phyloP scores from a whole-genome alignment of 2,888 invertebrate genomes.

The Hydriomena furcata region DNA sequence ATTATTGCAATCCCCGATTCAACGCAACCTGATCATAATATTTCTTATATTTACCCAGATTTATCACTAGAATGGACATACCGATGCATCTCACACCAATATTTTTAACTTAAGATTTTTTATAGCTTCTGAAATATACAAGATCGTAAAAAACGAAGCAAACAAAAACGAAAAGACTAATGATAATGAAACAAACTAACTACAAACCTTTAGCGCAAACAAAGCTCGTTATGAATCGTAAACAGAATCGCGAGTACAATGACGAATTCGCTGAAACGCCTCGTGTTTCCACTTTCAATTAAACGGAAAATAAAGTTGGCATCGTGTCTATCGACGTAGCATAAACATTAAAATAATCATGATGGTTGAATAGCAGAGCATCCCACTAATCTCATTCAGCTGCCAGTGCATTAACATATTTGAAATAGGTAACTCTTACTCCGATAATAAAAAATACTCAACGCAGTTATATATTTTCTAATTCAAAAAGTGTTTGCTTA shows the following conservation, averaged over 20 bases:
- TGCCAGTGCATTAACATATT: constrained; percentile 44
- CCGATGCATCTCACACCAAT: too few relatives aligned
- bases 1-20: too few relatives aligned
- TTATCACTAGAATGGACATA: too few relatives aligned
- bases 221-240: constrained; percentile 54
- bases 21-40: too few relatives aligned
- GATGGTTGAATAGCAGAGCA: constrained; percentile 58
- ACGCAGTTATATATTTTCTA: neutral
- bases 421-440: neutral
- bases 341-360: constrained; percentile 69
- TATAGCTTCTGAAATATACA: constrained; percentile 9
- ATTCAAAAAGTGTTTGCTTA: too few relatives aligned
- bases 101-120: neutral
- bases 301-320: constrained; percentile 72
- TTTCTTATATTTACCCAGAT: too few relatives aligned
- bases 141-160: constrained; percentile 28
- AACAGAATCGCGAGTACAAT: constrained; percentile 57
- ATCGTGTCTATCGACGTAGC: constrained; percentile 60
- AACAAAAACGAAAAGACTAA: constrained; percentile 12
- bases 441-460: neutral
- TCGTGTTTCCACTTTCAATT: constrained; percentile 60
- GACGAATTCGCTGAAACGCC: constrained; percentile 66
- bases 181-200: constrained; percentile 18
- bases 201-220: constrained; percentile 48
- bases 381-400: constrained; percentile 59